A percentile compares a stretch with the other conserved stretches of the same genome.
phyloP scores from a whole-genome alignment of 2,113 vertebrate species.

The Lagenorhynchus albirostris region DNA sequence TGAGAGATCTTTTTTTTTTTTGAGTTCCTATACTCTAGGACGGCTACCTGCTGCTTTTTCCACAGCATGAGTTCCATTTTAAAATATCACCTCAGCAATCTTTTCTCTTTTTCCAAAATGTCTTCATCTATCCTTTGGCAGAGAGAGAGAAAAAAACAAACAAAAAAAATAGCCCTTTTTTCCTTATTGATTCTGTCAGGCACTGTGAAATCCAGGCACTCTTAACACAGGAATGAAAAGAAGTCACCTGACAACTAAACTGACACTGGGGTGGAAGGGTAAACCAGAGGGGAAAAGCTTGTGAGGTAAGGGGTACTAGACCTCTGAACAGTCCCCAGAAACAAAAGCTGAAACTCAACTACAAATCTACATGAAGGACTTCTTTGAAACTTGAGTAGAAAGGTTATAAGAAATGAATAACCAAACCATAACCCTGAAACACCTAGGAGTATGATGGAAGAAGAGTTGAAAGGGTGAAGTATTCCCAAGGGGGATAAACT shows the following conservation, averaged over 20 bases:
- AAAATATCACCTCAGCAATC: conserved; percentile 35
- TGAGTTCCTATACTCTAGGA: neutral
- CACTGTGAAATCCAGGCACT: conserved; percentile 49
- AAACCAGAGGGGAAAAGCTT: neutral
- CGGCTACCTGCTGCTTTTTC: neutral
- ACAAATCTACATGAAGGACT: neutral
- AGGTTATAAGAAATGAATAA: neutral
- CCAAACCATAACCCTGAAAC: neutral
- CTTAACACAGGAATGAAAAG: conserved; percentile 20
- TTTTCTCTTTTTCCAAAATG: conserved; percentile 45
- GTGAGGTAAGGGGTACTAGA: neutral
- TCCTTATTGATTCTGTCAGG: conserved; percentile 59
- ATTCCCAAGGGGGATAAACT: neutral
- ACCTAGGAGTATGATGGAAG: neutral
- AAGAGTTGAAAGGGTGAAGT: neutral
- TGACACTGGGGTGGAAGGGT: neutral
- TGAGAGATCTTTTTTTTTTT: neutral
- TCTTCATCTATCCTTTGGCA: conserved; percentile 57
- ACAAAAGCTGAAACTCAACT: neutral
- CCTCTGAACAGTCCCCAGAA: neutral
- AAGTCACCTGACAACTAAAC: conserved; percentile 39
- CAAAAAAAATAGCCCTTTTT: neutral
- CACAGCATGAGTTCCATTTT: neutral
- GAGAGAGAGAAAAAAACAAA: neutral
- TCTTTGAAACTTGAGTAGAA: neutral